phyloP scores from a whole-genome alignment of 2,888 invertebrate species.

The Cheilosia impressa region DNA sequence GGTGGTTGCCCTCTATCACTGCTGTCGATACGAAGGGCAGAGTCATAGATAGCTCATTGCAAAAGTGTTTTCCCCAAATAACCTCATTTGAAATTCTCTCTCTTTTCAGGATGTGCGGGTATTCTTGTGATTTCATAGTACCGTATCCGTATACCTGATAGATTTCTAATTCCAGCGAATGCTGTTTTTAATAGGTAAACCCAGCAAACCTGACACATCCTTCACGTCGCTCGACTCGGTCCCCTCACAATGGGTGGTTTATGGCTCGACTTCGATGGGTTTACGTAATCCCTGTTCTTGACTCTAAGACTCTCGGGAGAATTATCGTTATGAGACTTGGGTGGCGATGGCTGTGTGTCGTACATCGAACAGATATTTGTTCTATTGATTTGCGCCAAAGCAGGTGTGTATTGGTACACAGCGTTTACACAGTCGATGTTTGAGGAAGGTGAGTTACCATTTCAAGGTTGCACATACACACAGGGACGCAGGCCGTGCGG shows the following conservation, averaged over 20 bases:
- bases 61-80: conserved; percentile 26
- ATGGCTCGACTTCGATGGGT: conserved; percentile 48
- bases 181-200: conserved; percentile 71
- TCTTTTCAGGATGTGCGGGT: conserved; percentile 16
- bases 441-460: conserved; percentile 41
- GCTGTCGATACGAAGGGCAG: conserved; percentile 29
- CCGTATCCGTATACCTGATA: conserved; percentile 47
- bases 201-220: conserved; percentile 49
- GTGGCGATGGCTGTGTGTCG: conserved; percentile 15
- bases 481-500: conserved; percentile 20
- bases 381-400: conserved; percentile 62
- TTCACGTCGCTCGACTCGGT: neutral
- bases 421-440: conserved; percentile 2
- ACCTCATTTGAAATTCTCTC: conserved; percentile 65
- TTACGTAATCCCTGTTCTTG: conserved; percentile 66
- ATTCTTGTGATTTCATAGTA: conserved; percentile 45
- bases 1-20: conserved; percentile 3
- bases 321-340: conserved; percentile 69
- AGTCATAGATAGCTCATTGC: neutral
- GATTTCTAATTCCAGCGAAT: conserved; percentile 68
- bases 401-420: conserved; percentile 51
- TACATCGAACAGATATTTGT: conserved; percentile 45
- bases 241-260: conserved; percentile 17
- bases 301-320: conserved; percentile 64
- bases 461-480: conserved; percentile 56